phyloP scores from a whole-genome alignment of 2,113 vertebrate genomes.

The Dicrurus megarhynchus region DNA sequence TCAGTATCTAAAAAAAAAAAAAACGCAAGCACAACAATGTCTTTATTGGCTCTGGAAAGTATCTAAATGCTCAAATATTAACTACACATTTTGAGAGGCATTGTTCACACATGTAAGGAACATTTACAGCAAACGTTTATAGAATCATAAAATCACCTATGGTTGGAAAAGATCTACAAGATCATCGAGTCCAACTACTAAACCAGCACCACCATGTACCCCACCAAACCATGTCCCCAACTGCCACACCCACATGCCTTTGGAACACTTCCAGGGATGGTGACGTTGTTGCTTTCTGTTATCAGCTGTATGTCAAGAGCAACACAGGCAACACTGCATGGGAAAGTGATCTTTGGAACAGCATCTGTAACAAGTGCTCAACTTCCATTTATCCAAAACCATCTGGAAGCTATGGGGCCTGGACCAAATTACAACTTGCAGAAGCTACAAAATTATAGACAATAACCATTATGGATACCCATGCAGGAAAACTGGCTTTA shows the following conservation, averaged over 20 bases:
- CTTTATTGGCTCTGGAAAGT: background rate
- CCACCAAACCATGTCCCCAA: background rate
- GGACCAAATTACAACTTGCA: background rate
- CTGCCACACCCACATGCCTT: background rate
- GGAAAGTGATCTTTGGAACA: background rate
- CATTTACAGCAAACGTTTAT: background rate
- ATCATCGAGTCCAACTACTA: background rate
- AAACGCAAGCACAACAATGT: background rate
- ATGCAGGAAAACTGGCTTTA: background rate
- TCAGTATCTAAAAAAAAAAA: constrained; percentile 82
- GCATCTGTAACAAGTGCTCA: background rate
- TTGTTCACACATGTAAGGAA: background rate
- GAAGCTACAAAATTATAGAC: constrained; percentile 8
- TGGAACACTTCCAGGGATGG: background rate
- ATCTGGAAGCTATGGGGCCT: background rate
- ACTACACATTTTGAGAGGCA: background rate
- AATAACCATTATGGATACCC: background rate
- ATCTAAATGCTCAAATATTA: background rate
- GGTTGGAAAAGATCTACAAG: background rate
- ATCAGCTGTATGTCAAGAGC: background rate
- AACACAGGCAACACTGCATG: background rate
- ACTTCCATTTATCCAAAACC: background rate
- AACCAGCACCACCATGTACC: background rate
- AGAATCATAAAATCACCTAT: background rate
- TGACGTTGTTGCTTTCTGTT: background rate